These are phyloP conservation scores for Thelaira solivaga DNA, from an alignment of 2,888 invertebrate genomes.

Conservation along the genomic window DNA sequence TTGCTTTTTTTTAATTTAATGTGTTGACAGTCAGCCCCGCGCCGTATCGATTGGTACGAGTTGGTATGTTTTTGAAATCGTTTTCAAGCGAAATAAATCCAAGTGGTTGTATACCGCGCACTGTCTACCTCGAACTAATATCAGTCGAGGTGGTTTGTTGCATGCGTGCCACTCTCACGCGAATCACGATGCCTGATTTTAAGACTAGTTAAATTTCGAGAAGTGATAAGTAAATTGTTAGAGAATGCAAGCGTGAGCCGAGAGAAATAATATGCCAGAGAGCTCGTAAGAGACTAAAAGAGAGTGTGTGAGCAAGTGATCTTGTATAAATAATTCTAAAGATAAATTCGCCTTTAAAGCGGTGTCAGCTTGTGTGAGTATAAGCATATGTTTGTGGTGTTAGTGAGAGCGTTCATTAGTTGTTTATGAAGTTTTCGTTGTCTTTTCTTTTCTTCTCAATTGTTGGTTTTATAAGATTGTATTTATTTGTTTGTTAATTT, in stretches of 20 bases:
- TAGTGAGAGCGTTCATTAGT: slow-evolving; percentile 18
- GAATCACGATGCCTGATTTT: slow-evolving; percentile 42
- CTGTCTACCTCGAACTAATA: slow-evolving; percentile 59
- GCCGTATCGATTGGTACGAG: slow-evolving; percentile 40
- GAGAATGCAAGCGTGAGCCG: background rate
- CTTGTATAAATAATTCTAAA: background rate
- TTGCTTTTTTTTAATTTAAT: slow-evolving; percentile 14
- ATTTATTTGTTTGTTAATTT: slow-evolving; percentile 25
- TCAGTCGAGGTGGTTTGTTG: slow-evolving; percentile 51
- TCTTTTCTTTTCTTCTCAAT: background rate
- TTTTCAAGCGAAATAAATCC: slow-evolving; percentile 58
- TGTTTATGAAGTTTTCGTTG: background rate
- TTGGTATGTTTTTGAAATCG: slow-evolving; percentile 41
- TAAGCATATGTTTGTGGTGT: background rate
- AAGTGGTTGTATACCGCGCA: slow-evolving; percentile 52
- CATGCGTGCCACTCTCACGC: slow-evolving; percentile 59
- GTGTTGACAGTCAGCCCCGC: slow-evolving; percentile 27
- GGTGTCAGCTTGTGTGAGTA: background rate
- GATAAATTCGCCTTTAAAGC: slow-evolving; percentile 38
- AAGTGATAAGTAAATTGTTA: slow-evolving; percentile 2
- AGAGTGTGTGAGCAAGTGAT: slow-evolving; percentile 10
- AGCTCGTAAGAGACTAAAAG: background rate
- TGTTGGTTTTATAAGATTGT: slow-evolving; percentile 27
- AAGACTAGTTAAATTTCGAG: slow-evolving; percentile 21
- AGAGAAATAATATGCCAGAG: background rate